Evolutionary conservation across 1,140 invertebrate species (phyloP).

Genomic region (Drosophila virilis): DNA sequence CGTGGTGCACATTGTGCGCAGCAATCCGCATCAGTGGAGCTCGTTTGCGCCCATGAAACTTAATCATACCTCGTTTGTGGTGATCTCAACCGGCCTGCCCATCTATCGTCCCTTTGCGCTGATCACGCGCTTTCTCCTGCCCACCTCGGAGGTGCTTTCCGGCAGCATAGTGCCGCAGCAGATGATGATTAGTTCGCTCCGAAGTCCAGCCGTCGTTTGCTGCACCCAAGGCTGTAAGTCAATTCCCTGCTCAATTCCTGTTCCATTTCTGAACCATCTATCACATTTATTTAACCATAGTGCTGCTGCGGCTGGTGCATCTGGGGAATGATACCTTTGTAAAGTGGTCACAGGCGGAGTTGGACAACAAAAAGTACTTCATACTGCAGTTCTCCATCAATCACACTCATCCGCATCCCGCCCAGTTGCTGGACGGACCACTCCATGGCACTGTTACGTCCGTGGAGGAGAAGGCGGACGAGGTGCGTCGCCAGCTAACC

Average conservation of each 20-base stretch:
- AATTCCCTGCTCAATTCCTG: not conserved
- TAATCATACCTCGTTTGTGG: slow-evolving; percentile 74
- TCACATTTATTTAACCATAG: slow-evolving; percentile 26
- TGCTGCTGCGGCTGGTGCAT: slow-evolving; percentile 70
- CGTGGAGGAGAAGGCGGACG: slow-evolving; percentile 63
- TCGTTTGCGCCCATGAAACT: slow-evolving; percentile 73
- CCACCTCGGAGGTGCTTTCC: slow-evolving; percentile 62
- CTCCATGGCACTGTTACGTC: slow-evolving; percentile 59
- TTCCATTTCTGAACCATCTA: not conserved
- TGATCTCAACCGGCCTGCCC: slow-evolving; percentile 74
- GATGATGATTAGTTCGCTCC: slow-evolving; percentile 69
- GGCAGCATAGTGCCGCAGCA: slow-evolving; percentile 56
- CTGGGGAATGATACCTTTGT: slow-evolving; percentile 77
- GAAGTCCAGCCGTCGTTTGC: slow-evolving; percentile 72
- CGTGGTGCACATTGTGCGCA: slow-evolving; percentile 74
- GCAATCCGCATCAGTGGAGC: slow-evolving; percentile 77
- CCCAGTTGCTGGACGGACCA: slow-evolving; percentile 51
- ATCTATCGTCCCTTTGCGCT: slow-evolving; percentile 77
- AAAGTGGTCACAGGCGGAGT: slow-evolving; percentile 72
- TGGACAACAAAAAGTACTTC: slow-evolving; percentile 79
- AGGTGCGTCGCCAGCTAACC: slow-evolving; percentile 64
- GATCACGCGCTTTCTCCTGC: slow-evolving; percentile 70
- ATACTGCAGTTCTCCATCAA: slow-evolving; percentile 80
- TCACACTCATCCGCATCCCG: slow-evolving; percentile 73
- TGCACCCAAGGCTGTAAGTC: slow-evolving; percentile 82